Evolutionary conservation across 2,113 vertebrate species (phyloP), one percentile per base, ranked within the genome.

Genomic region (Cichladusa arquata): DNA sequence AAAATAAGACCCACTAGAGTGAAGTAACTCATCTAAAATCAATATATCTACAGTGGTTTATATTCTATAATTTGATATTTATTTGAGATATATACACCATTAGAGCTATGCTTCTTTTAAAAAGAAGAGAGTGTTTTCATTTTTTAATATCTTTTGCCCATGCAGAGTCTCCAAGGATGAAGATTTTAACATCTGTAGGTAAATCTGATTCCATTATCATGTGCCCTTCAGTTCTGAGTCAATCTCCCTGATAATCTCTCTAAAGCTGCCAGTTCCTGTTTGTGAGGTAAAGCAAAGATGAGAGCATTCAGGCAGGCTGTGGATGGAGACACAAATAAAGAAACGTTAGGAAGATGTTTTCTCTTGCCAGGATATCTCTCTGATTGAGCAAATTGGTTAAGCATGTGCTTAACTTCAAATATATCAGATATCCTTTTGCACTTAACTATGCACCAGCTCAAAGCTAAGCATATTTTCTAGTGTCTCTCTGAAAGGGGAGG

Each of bases 191-290:
- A 73, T 95, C 54, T 82, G 70, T 70, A 93, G 81, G 90, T 93
- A 93, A 91, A 95, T 83, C 85, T 95, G 58, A 90, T 88, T 93
- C 92, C 56, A 56, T 93, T 97, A 95, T 83, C 72, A 38, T 83
- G 86, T 92, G 84, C 71, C 90, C 90, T 96, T 95, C 94, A 83
- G 66, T 93, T 94, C 85, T 51, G 54, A 94, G 90, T 95, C 91
- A 95, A 80, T 95, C 84, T 95, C 58, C 60, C 45, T 50, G 93
- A 95, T 95, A 85, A 96, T 90, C 92, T 91, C 66, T 87, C 78
- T 85, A 76, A 95, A 91, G 74, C 89, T 93, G 81, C 81, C 93
- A 74, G 88, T 67, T 93, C 60, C 85, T 78, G 54, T 92, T 93
- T 36, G 25, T 29, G 64, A 93, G 71, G 90, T 81, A 93, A 81